Conservation (phyloP, 64 coral and sea anemone genomes). For the Stichodactyla mertensii region DNA sequence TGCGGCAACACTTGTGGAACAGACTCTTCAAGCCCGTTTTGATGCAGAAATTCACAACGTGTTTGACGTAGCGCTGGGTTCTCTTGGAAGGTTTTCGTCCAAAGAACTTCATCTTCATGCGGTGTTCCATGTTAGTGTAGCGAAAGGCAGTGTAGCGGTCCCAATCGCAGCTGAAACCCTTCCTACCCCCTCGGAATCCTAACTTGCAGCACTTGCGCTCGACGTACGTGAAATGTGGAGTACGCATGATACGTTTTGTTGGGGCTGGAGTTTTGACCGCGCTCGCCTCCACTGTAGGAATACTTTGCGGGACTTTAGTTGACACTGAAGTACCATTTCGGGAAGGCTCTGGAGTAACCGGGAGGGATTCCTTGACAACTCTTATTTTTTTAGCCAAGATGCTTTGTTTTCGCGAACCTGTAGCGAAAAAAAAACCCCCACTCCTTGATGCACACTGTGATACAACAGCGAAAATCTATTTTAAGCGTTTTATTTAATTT, state of each 20-base stretch:
- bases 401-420: not conserved
- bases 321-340: not conserved
- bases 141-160: conserved; percentile 1
- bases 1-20: conserved; percentile 20
- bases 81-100: conserved; percentile 20
- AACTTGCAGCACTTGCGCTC: conserved; percentile 24
- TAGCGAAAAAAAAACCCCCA: not conserved
- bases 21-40: conserved; percentile 8
- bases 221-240: not conserved
- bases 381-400: not conserved
- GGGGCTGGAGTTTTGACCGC: not conserved
- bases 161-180: not conserved
- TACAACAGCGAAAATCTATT: conserved; percentile 3
- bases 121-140: conserved; percentile 20
- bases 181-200: not conserved
- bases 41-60: not conserved
- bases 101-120: conserved; percentile 25
- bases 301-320: not conserved
- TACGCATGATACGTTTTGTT: not conserved
- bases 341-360: not conserved
- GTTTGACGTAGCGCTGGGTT: not conserved
- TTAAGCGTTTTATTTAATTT: not conserved
- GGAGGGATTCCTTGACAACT: not conserved
- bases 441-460: not conserved
- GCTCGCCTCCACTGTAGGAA: not conserved